A percentile compares a stretch with the other conserved stretches of the same genome.
These are phyloP conservation scores for Progne subis DNA, from an alignment of 2,113 vertebrate species.

Conservation along the genomic window DNA sequence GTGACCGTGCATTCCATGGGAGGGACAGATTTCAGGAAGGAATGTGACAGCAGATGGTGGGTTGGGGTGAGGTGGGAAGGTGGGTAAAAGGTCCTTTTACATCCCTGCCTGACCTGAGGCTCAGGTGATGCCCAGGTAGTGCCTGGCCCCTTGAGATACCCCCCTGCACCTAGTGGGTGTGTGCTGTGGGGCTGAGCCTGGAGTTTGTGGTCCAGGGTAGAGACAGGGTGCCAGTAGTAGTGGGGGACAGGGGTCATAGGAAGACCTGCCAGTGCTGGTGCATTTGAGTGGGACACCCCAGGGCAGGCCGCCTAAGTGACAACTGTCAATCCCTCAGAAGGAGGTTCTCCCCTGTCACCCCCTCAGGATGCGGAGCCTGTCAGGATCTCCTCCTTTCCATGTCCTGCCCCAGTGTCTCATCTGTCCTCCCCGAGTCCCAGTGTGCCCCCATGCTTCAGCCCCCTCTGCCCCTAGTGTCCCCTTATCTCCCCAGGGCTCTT, in stretches of 20 bases:
- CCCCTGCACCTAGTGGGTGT: no score
- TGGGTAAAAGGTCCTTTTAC: not conserved
- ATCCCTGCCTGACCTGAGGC: not conserved
- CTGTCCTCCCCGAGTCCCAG: not conserved
- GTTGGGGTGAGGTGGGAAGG: not conserved
- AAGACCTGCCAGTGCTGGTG: not conserved
- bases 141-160: not conserved
- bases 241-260: rapidly evolving
- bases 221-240: not conserved
- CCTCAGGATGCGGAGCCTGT: not conserved
- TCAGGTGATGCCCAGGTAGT: rapidly evolving
- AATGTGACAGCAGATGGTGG: not conserved
- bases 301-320: not conserved
- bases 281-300: not conserved
- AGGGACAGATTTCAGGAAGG: rapidly evolving
- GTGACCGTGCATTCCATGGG: rapidly evolving
- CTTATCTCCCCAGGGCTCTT: no score
- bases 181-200: rapidly evolving
- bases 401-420: not conserved
- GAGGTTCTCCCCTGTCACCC: not conserved
- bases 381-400: not conserved
- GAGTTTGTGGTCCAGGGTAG: not conserved
- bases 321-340: not conserved
- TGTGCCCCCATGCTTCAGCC: rapidly evolving
- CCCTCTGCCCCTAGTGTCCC: no score